A percentile compares a stretch with the other conserved stretches of the same genome.
Evolutionary conservation across 2,888 invertebrate genomes (phyloP).

Genomic region (Cremastobaeus sp.): DNA sequence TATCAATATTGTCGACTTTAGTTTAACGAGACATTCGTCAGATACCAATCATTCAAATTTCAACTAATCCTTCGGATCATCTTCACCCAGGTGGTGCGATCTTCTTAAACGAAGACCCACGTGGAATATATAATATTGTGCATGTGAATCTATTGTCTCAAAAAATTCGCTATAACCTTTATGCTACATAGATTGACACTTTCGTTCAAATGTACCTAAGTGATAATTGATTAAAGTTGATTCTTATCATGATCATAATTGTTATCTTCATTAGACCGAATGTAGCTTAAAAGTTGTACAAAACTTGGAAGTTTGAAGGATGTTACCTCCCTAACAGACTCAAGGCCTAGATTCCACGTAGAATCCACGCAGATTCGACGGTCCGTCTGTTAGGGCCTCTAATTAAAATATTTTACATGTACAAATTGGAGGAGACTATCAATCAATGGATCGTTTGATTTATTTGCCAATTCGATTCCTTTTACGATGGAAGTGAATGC

Average conservation of each 20-base stretch:
- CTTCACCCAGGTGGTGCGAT: constrained; percentile 24
- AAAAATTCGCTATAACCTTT: constrained; percentile 25
- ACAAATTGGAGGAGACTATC: constrained; percentile 18
- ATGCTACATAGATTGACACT: constrained; percentile 28
- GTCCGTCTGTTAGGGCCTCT: constrained; percentile 14
- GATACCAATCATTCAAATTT: constrained; percentile 16
- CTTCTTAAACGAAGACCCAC: too few species aligned
- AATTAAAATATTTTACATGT: constrained; percentile 29
- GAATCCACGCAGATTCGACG: constrained; percentile 27
- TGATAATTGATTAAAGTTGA: background rate
- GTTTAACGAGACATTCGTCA: constrained; percentile 42
- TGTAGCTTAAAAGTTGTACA: too few species aligned
- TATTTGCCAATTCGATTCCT: constrained; percentile 13
- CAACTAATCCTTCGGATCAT: constrained; percentile 32
- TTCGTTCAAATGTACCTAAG: background rate
- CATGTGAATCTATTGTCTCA: constrained; percentile 28
- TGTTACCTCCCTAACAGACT: too few species aligned
- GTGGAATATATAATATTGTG: too few species aligned
- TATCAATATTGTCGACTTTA: constrained; percentile 29
- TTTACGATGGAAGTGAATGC: background rate
- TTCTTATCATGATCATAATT: background rate
- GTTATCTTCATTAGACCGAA: constrained; percentile 22
- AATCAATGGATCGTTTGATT: constrained; percentile 32
- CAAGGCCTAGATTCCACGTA: too few species aligned
- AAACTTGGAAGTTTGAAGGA: too few species aligned